These are phyloP conservation scores for Tethea ocularis DNA, from an alignment of 2,888 invertebrate genomes.

Conservation along the genomic window DNA sequence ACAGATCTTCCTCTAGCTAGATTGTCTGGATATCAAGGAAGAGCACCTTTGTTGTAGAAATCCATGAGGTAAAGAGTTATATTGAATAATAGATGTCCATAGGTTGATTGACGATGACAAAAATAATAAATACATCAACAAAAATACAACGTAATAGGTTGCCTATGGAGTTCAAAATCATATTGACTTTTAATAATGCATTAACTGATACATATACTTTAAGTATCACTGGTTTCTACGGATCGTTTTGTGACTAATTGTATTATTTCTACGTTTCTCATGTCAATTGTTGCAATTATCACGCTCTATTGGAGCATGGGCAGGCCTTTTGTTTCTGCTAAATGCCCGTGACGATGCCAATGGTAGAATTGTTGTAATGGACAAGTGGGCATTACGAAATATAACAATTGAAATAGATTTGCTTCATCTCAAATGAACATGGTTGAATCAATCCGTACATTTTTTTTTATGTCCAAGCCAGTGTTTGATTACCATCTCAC, in stretches of 20 bases:
- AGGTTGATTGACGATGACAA: too few relatives aligned
- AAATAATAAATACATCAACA: too few relatives aligned
- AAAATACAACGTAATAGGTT: too few relatives aligned
- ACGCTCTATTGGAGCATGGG: constrained; percentile 78
- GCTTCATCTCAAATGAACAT: not conserved
- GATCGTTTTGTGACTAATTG: constrained; percentile 14
- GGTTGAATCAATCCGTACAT: too few relatives aligned
- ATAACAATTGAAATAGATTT: constrained; percentile 9
- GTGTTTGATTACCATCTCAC: too few relatives aligned
- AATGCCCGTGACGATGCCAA: constrained; percentile 59
- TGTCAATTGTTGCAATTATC: constrained; percentile 75
- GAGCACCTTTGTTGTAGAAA: too few relatives aligned
- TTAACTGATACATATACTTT: not conserved
- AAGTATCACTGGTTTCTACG: not conserved
- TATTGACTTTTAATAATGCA: not conserved
- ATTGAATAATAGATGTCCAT: too few relatives aligned
- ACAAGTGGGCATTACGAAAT: constrained; percentile 11
- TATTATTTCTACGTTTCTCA: constrained; percentile 60
- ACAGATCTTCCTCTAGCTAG: too few relatives aligned
- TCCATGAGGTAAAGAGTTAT: too few relatives aligned
- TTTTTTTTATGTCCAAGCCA: too few relatives aligned
- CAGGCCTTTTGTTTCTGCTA: constrained; percentile 62
- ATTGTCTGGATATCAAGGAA: too few relatives aligned
- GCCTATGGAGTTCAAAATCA: not conserved
- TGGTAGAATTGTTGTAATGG: constrained; percentile 33